A percentile compares a stretch with the other conserved stretches of the same genome.
Evolutionary conservation across 2,888 invertebrate species (phyloP).

Genomic region (Lithophane socia): DNA sequence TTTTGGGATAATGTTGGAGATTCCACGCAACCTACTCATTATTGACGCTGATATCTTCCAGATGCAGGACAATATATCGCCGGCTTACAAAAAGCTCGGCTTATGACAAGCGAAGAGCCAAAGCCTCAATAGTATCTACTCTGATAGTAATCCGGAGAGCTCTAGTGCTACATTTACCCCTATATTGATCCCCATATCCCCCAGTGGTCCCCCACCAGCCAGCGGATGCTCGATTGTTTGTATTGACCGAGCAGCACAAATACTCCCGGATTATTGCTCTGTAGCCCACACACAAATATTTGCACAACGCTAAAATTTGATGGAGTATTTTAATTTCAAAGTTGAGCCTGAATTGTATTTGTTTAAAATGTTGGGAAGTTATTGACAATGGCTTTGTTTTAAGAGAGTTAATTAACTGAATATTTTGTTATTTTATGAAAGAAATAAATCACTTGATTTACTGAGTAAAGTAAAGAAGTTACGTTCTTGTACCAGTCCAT

Average conservation of each 20-base stretch:
- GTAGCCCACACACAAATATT: conserved; percentile 55
- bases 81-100: neutral
- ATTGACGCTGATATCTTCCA: neutral
- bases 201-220: conserved; percentile 6
- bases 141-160: neutral
- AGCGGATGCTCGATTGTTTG: conserved; percentile 46
- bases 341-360: conserved; percentile 6
- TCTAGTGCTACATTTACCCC: conserved; percentile 15
- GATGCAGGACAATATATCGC: neutral
- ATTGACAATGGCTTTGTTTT: too few species aligned
- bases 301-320: conserved; percentile 39
- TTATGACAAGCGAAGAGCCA: neutral
- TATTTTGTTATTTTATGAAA: too few species aligned
- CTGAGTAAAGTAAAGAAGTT: neutral
- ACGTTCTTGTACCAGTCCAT: too few species aligned
- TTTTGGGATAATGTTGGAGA: neutral
- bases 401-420: too few species aligned
- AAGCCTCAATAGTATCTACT: neutral
- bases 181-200: conserved; percentile 29
- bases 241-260: conserved; percentile 58
- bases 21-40: too few species aligned
- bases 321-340: conserved; percentile 40
- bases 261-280: conserved; percentile 55
- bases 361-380: neutral
- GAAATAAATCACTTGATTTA: neutral